Evolutionary conservation across 2,113 vertebrate genomes (phyloP).

Genomic region (Crotalus viridis): DNA sequence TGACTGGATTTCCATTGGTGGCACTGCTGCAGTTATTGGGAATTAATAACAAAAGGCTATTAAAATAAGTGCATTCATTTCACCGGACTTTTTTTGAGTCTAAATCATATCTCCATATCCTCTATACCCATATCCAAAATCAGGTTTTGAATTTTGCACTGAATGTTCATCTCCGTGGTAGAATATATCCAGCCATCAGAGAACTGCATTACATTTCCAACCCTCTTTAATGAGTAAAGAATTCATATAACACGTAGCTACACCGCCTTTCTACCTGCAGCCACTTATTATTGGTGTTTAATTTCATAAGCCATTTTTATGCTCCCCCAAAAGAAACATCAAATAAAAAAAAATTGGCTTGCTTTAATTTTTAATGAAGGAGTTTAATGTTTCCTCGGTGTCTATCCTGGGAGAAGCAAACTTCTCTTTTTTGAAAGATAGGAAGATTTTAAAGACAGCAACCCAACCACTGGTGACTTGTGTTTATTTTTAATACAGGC

Average conservation of each 20-base stretch:
- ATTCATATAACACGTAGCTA: not conserved
- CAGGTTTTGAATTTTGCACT: not conserved
- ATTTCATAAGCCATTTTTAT: not conserved
- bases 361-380: not conserved
- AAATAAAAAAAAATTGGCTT: not conserved
- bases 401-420: no score
- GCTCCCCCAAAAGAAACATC: not conserved
- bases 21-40: not conserved
- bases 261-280: not conserved
- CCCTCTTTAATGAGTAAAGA: not conserved
- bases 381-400: not conserved
- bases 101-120: not conserved
- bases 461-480: not conserved
- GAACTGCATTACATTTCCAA: not conserved
- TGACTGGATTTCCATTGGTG: not conserved
- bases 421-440: not conserved
- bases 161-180: not conserved
- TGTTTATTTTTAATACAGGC: conserved; percentile 42
- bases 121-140: not conserved
- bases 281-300: not conserved
- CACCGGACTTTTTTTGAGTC: not conserved
- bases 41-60: conserved; percentile 1
- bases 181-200: not conserved
- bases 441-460: not conserved
- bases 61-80: not conserved